These are phyloP conservation scores for Festucalex cinctus DNA, from an alignment of 2,113 vertebrate species.

Conservation along the genomic window DNA sequence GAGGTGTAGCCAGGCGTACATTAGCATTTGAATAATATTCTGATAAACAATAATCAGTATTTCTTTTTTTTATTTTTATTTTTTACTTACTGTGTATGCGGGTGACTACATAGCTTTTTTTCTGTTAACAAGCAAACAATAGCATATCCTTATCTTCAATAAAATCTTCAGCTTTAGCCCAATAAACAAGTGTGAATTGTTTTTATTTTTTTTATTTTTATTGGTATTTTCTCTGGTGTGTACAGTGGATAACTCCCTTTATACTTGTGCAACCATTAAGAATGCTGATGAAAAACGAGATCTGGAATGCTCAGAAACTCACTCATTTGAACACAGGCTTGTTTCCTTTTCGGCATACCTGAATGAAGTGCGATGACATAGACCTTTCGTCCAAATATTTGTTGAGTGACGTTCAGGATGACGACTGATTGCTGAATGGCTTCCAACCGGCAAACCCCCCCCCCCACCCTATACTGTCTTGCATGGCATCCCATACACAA, in stretches of 20 bases:
- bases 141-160: too few relatives aligned
- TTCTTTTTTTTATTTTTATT: too few relatives aligned
- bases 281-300: slow-evolving; percentile 81
- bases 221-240: neutral
- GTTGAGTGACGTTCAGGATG: slow-evolving; percentile 52
- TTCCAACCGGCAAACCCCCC: slow-evolving; percentile 30
- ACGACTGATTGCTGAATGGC: slow-evolving; percentile 47
- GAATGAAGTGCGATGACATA: slow-evolving; percentile 25
- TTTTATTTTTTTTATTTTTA: too few relatives aligned
- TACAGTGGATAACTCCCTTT: neutral
- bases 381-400: slow-evolving; percentile 48
- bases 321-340: slow-evolving; percentile 50
- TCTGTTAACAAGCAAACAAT: too few relatives aligned
- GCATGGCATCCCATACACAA: slow-evolving; percentile 41
- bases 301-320: slow-evolving; percentile 49
- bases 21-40: too few relatives aligned
- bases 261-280: neutral
- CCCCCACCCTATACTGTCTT: slow-evolving; percentile 36
- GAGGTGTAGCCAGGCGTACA: too few relatives aligned
- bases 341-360: slow-evolving; percentile 36
- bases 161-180: too few relatives aligned
- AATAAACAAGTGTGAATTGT: too few relatives aligned
- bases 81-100: too few relatives aligned
- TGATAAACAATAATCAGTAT: too few relatives aligned
- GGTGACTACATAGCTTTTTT: slow-evolving; percentile 77